Conservation (phyloP, 2,888 invertebrate species). For the Ochropacha duplaris region DNA sequence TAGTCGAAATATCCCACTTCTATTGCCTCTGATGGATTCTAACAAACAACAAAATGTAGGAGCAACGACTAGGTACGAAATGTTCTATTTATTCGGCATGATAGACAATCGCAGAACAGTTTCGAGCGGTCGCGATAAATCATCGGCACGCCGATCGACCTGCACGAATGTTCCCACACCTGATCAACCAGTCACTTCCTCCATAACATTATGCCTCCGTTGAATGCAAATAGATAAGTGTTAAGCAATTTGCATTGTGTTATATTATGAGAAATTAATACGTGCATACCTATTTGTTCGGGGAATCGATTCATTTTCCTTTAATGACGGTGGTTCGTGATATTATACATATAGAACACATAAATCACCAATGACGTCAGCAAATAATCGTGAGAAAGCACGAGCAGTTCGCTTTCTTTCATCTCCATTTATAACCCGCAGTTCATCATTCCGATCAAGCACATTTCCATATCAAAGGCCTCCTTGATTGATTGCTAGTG, state of each 20-base stretch:
- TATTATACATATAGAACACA: not conserved
- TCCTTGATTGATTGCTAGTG: constrained; percentile 55
- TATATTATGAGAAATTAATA: not conserved
- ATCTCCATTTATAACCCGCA: constrained; percentile 8
- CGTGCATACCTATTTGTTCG: not conserved
- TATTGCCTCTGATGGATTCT: not conserved
- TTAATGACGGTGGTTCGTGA: not conserved
- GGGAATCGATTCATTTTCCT: not conserved
- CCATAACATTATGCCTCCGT: not conserved
- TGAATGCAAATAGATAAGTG: not conserved
- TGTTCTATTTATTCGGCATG: constrained; percentile 39
- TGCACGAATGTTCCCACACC: constrained; percentile 14
- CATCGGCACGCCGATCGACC: constrained; percentile 18
- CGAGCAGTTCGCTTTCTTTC: constrained; percentile 2
- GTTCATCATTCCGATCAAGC: constrained; percentile 31
- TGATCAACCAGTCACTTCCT: not conserved
- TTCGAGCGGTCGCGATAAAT: constrained; percentile 34
- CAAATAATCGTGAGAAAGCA: constrained; percentile 41
- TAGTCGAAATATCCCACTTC: not conserved
- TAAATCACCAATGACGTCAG: constrained; percentile 29
- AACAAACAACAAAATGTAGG: not conserved
- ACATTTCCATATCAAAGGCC: constrained; percentile 42
- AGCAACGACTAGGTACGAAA: constrained; percentile 42
- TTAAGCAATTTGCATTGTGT: not conserved
- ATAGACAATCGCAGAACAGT: constrained; percentile 31